Conservation (phyloP, 2,797 vertebrate species). For the Harpagifer antarcticus region DNA sequence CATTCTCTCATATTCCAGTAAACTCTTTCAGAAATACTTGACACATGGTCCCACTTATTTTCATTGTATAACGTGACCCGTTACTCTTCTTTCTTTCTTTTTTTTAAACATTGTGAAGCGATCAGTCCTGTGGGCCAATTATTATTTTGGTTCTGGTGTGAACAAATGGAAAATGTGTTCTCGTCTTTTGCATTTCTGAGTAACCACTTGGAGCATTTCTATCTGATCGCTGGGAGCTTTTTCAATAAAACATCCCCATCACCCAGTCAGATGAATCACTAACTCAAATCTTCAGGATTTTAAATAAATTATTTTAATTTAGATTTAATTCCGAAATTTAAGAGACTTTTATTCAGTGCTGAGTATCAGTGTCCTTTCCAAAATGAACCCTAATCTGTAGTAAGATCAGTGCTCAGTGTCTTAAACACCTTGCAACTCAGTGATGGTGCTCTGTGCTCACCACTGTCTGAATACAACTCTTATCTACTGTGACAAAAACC, state of each 20-base stretch:
- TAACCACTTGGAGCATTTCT: neutral
- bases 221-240: neutral
- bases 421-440: slow-evolving; percentile 23
- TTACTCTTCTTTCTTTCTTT: neutral
- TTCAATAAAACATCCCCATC: neutral
- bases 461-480: slow-evolving; percentile 57
- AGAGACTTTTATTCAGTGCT: neutral
- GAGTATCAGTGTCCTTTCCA: neutral
- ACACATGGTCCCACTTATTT: neutral
- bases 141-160: neutral
- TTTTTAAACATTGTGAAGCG: neutral
- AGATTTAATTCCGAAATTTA: slow-evolving; percentile 3
- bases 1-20: neutral
- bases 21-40: neutral
- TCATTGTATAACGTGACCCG: too few species aligned
- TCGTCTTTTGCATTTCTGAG: slow-evolving; percentile 1
- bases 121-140: neutral
- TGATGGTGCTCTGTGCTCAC: slow-evolving; percentile 65
- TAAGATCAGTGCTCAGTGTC: slow-evolving; percentile 12
- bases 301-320: slow-evolving; percentile 9
- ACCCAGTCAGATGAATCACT: neutral
- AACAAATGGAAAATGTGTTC: neutral
- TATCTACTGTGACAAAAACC: slow-evolving; percentile 64
- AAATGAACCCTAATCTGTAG: neutral
- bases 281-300: slow-evolving; percentile 20